phyloP scores from a whole-genome alignment of 2,888 invertebrate species.

The Mesorhabditis spiculigera region DNA sequence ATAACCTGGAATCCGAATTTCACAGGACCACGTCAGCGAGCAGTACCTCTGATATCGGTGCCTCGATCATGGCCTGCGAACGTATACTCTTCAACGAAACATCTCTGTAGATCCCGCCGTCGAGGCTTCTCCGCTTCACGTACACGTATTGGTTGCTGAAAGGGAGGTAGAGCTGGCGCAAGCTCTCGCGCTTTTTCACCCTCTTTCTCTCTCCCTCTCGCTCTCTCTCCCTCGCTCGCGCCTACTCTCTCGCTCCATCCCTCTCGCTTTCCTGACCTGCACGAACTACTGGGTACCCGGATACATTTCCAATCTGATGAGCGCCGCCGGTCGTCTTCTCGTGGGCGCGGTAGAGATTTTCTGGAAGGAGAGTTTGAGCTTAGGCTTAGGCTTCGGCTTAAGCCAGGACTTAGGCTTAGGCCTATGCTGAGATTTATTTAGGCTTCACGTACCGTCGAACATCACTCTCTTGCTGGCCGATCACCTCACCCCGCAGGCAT shows the following conservation, averaged over 20 bases:
- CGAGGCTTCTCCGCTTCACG: constrained; percentile 50
- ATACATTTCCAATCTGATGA: constrained; percentile 57
- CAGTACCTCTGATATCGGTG: constrained; percentile 52
- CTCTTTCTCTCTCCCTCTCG: background rate
- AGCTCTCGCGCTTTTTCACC: background rate
- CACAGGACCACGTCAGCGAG: background rate
- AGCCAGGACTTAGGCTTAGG: background rate
- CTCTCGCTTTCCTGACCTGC: constrained; percentile 23
- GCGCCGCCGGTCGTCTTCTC: constrained; percentile 40
- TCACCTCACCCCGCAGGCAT: constrained; percentile 59
- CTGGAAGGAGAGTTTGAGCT: constrained; percentile 8
- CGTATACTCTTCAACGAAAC: constrained; percentile 45
- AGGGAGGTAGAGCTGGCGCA: constrained; percentile 10
- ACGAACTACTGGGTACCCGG: constrained; percentile 44
- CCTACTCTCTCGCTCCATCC: background rate
- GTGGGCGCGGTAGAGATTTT: constrained; percentile 35
- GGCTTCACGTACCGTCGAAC: constrained; percentile 9
- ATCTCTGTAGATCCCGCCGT: constrained; percentile 42
- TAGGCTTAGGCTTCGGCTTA: too few species aligned
- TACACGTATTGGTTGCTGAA: constrained; percentile 55
- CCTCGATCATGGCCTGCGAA: constrained; percentile 47
- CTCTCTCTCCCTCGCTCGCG: background rate
- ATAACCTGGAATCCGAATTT: constrained; percentile 28
- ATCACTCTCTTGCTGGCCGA: constrained; percentile 33
- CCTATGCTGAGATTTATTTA: constrained; percentile 12